Evolutionary conservation across 2,113 vertebrate genomes (phyloP), one percentile per base, ranked within the genome.

Genomic region (Pipra filicauda): DNA sequence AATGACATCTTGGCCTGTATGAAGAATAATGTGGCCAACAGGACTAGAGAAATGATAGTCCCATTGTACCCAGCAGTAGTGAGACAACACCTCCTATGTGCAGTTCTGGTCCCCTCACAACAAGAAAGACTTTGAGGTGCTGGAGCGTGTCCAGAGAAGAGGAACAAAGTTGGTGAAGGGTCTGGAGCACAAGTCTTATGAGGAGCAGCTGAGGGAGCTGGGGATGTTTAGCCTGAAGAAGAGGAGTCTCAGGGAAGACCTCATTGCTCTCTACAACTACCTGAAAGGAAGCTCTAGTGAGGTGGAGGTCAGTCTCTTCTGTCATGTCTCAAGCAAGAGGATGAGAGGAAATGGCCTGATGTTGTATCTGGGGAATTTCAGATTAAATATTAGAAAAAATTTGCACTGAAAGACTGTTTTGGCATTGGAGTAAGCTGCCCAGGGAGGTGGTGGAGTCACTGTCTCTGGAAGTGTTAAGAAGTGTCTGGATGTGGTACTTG

Each of bases 391-490:
- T 41, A 49, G 24, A 75, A 57, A 66, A 43, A 30, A 26, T 0
- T n/a, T 0, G 0, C 30, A 41, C 20, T 58, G 52, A 58, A 75
- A 16, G 5, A 10, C 16, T 35, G 18, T 8, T 49, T 44, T 26
- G 21, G 33, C 58, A 11, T 24, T 49, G 19, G 19, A 49, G 16
- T 66, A 30, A 66, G 8, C 43, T 67, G 12, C 30, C 16, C 35
- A 67, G 43, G 24, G 20, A 26, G 24, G 24, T 49, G 18, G 5
- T 66, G 24, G 41, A 85, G 30, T 57, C n/a, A 30, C 15, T n/a
- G 12, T 41, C 51, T 57, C 19, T 66, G 27, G 35, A 66, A 49
- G 20, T 31, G 26, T 58, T 58, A 24, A 39, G 30, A 18, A 41
- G 19, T 12, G 23, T 74, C 59, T 48, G 43, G 15, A 28, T 57